Conservation (phyloP, 2,888 invertebrate species). For the Eupithecia pulchellata region DNA sequence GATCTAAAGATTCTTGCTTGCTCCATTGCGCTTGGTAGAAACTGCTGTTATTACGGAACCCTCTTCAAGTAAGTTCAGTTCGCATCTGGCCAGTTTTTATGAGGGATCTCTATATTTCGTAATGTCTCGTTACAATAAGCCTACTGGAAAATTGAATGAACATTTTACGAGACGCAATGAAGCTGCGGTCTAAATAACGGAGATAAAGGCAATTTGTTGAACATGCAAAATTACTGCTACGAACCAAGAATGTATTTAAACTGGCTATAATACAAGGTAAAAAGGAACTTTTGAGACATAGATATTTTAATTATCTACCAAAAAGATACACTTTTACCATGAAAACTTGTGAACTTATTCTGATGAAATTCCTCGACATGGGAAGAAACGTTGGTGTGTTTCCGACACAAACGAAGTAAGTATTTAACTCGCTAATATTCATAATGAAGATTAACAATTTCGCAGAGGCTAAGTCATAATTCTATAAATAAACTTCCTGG, state of each 20-base stretch:
- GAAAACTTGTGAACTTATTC: too few species aligned
- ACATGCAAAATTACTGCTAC: constrained; percentile 1
- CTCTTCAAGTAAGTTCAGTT: not conserved
- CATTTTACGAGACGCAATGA: constrained; percentile 2
- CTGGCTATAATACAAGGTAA: not conserved
- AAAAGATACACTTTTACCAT: too few species aligned
- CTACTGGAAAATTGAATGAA: constrained; percentile 10
- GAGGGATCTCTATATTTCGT: constrained; percentile 10
- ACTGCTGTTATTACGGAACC: not conserved
- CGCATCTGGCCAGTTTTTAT: not conserved
- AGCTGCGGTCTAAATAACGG: not conserved
- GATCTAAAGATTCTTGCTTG: too few species aligned
- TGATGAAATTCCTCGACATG: too few species aligned
- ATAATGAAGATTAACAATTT: too few species aligned
- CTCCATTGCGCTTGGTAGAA: not conserved
- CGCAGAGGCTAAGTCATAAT: too few species aligned
- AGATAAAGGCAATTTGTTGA: not conserved
- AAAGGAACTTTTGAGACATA: not conserved
- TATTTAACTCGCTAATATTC: too few species aligned
- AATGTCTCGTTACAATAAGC: constrained; percentile 7
- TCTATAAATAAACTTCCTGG: too few species aligned
- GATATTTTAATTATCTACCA: too few species aligned
- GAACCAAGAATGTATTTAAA: constrained; percentile 1
- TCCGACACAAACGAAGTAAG: too few species aligned
- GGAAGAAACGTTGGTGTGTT: too few species aligned